Evolutionary conservation across 2,888 invertebrate genomes (phyloP).

Genomic region (Pediacus dermestoides): DNA sequence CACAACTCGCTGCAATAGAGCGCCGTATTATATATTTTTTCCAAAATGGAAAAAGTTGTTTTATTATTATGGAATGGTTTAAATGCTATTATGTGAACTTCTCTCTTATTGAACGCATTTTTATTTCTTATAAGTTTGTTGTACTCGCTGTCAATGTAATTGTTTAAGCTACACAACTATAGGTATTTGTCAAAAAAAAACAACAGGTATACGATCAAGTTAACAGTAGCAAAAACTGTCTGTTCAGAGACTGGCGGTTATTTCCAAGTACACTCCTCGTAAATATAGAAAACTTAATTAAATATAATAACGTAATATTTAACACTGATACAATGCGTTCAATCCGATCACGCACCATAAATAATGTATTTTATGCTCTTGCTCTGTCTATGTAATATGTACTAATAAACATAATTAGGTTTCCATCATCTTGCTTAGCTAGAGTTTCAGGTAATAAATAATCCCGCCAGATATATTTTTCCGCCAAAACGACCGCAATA

Average conservation of each 20-base stretch:
- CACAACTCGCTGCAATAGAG: no score
- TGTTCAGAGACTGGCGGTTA: slow-evolving; percentile 32
- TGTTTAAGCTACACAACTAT: slow-evolving; percentile 37
- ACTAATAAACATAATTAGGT: no score
- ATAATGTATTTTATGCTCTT: no score
- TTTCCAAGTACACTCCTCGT: slow-evolving; percentile 28
- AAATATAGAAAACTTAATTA: slow-evolving; percentile 2
- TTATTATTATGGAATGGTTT: not conserved
- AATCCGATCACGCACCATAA: no score
- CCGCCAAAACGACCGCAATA: no score
- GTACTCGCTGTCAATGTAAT: slow-evolving; percentile 33
- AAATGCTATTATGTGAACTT: not conserved
- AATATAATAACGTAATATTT: no score
- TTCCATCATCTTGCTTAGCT: no score
- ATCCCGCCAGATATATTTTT: no score
- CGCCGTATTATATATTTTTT: no score
- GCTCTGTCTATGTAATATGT: no score
- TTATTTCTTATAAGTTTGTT: slow-evolving; percentile 28
- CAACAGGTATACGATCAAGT: slow-evolving; percentile 35
- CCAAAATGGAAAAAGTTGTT: slow-evolving; percentile 5
- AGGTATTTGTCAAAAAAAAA: slow-evolving; percentile 38
- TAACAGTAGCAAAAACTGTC: slow-evolving; percentile 36
- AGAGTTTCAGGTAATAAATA: no score
- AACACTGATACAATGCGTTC: no score
- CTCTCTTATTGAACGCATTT: slow-evolving; percentile 2